These are phyloP conservation scores for Campoletis sonorensis DNA, from an alignment of 1,140 invertebrate species.

Conservation along the genomic window DNA sequence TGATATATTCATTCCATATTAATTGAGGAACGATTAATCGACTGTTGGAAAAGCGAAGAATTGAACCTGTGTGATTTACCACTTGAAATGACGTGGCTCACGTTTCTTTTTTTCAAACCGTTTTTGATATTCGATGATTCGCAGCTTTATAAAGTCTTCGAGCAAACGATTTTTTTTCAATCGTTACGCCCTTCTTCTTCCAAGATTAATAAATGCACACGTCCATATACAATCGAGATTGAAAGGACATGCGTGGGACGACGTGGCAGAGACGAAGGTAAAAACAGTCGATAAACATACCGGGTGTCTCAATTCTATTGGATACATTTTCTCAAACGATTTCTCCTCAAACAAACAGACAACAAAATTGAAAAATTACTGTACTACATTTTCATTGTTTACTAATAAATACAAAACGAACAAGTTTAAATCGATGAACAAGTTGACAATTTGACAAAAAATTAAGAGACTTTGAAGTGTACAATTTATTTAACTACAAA, in stretches of 20 bases:
- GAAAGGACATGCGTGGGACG: conserved; percentile 31
- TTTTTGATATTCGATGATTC: not conserved
- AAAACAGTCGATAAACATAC: conserved; percentile 18
- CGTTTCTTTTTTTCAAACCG: not conserved
- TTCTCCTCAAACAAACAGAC: too few species aligned
- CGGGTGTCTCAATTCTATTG: not conserved
- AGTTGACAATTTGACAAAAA: too few species aligned
- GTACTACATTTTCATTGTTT: too few species aligned
- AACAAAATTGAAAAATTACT: too few species aligned
- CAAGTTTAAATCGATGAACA: too few species aligned
- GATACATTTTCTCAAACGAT: too few species aligned
- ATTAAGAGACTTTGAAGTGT: too few species aligned
- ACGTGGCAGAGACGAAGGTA: conserved; percentile 37
- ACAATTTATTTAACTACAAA: too few species aligned
- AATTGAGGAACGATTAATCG: conserved; percentile 7
- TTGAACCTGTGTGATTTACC: not conserved
- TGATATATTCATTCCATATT: not conserved
- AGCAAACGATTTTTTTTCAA: too few species aligned
- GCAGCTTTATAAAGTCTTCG: not conserved
- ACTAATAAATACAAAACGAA: too few species aligned
- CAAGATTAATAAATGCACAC: not conserved
- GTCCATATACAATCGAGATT: conserved; percentile 19
- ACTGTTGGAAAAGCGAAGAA: not conserved
- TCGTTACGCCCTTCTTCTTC: not conserved
- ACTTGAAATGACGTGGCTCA: not conserved